Conservation (phyloP, 2,797 vertebrate genomes). For the Chiloscyllium punctatum region DNA sequence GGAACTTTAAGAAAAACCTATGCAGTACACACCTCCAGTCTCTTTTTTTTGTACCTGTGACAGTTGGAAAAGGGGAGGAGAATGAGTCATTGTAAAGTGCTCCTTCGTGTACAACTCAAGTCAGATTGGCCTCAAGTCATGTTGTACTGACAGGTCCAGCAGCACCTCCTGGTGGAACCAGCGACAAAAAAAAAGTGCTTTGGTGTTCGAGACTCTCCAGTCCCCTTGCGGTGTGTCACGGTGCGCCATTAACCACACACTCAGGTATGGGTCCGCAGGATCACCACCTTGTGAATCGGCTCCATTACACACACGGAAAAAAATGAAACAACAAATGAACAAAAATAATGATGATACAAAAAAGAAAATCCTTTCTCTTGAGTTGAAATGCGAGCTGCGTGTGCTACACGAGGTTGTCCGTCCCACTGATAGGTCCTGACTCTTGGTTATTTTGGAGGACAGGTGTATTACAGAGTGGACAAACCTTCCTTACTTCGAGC, state of each 20-base stretch:
- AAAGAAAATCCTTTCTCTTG: not conserved
- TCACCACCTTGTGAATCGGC: not conserved
- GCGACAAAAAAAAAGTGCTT: constrained; percentile 9
- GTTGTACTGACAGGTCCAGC: not conserved
- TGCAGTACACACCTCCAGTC: not conserved
- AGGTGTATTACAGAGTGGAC: constrained; percentile 95
- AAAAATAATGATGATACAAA: not conserved
- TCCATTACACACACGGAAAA: not conserved
- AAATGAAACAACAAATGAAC: not conserved
- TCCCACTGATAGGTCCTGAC: constrained; percentile 70
- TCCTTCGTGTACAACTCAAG: not conserved
- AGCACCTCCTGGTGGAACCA: not conserved
- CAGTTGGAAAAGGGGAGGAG: not conserved
- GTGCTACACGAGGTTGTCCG: constrained; percentile 86
- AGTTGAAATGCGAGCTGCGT: constrained; percentile 3
- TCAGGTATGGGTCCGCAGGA: not conserved
- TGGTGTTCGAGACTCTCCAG: not conserved
- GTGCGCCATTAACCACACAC: not conserved
- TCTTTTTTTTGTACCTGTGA: not conserved
- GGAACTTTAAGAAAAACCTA: not conserved
- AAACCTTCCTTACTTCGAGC: constrained; percentile 97
- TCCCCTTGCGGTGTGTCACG: not conserved
- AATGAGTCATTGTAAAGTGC: not conserved
- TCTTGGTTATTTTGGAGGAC: constrained; percentile 77
- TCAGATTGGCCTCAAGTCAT: not conserved